These are phyloP conservation scores for Leucophora obtusa DNA, from an alignment of 2,888 invertebrate species.

Conservation along the genomic window DNA sequence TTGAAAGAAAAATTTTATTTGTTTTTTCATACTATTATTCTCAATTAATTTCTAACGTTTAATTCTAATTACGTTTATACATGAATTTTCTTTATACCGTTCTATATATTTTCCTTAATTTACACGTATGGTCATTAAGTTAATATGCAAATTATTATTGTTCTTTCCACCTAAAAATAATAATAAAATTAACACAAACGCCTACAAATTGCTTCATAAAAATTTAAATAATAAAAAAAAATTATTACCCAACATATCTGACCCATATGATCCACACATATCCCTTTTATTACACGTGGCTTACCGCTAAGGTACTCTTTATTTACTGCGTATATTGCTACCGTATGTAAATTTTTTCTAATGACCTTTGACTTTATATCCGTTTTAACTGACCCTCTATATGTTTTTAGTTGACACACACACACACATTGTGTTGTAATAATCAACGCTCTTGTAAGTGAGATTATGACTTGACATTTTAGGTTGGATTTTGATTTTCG, in stretches of 20 bases:
- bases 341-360: slow-evolving; percentile 50
- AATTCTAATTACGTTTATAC: background rate
- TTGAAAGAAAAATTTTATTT: too few species aligned
- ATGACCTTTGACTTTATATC: slow-evolving; percentile 62
- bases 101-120: background rate
- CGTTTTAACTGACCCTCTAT: slow-evolving; percentile 32
- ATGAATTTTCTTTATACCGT: background rate
- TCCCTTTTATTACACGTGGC: slow-evolving; percentile 17
- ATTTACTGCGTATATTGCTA: too few species aligned
- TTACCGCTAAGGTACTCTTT: too few species aligned
- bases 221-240: slow-evolving; percentile 40
- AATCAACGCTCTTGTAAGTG: slow-evolving; percentile 46
- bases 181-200: slow-evolving; percentile 58
- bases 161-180: background rate
- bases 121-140: background rate
- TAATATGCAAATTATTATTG: background rate
- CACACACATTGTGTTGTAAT: background rate
- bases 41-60: too few species aligned
- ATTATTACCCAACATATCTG: slow-evolving; percentile 13
- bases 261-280: slow-evolving; percentile 33
- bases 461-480: slow-evolving; percentile 48
- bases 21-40: too few species aligned
- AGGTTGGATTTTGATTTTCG: background rate
- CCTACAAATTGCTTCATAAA: slow-evolving; percentile 55
- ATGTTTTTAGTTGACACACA: slow-evolving; percentile 22